Percentiles rank a stretch among this genome's conserved stretches.
phyloP scores from a whole-genome alignment of 1,140 invertebrate species.

The Papilio polytes region DNA sequence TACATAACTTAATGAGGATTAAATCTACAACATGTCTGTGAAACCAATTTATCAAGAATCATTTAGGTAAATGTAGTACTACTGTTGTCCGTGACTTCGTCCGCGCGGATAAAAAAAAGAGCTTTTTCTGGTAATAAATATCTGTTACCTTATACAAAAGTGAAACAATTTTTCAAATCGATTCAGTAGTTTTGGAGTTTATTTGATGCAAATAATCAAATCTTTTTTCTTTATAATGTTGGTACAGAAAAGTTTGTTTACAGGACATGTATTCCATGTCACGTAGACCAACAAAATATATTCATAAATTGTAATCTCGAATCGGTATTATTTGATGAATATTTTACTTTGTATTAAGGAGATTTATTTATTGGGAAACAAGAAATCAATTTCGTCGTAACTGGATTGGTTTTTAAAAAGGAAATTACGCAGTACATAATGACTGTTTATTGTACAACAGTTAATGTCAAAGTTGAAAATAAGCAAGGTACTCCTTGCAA shows the following conservation, averaged over 20 bases:
- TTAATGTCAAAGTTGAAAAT: constrained; percentile 14
- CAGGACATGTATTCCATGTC: neutral
- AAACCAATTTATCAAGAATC: neutral
- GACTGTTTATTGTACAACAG: neutral
- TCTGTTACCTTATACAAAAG: too few species aligned
- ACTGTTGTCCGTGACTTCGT: too few species aligned
- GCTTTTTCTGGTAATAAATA: too few species aligned
- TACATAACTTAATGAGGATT: neutral
- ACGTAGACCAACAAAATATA: neutral
- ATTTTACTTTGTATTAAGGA: neutral
- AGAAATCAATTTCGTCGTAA: neutral
- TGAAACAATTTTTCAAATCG: too few species aligned
- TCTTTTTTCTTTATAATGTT: neutral
- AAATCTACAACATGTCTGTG: neutral
- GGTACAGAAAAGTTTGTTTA: neutral
- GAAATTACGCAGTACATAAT: neutral
- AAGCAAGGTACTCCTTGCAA: neutral
- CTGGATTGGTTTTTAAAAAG: constrained; percentile 8
- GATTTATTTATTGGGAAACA: neutral
- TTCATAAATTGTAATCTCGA: neutral
- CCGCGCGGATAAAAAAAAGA: too few species aligned
- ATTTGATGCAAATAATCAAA: too few species aligned
- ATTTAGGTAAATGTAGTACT: neutral
- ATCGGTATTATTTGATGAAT: neutral
- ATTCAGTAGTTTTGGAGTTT: too few species aligned